Evolutionary conservation across 53 echinoderm and acorn worm species (phyloP), one percentile per base, ranked within the genome.

Genomic region (Mesocentrotus franciscanus): DNA sequence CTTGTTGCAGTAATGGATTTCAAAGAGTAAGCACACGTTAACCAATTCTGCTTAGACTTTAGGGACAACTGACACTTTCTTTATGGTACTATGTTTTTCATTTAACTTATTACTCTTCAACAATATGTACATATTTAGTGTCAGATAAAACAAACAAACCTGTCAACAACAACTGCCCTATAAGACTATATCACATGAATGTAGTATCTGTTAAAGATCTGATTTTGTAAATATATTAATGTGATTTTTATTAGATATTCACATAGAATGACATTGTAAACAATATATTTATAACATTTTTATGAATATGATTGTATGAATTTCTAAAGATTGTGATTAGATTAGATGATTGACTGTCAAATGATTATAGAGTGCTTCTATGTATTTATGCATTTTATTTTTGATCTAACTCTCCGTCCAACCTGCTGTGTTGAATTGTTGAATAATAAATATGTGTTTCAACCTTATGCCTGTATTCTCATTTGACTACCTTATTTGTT

Each of bases 1-100:
- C n/a, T 26, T 87, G 58, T 27, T 27, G 58, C 17, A 57, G 58
- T 87, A 87, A 87, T 87, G 87, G 87, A 27, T 87, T 87, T 27
- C 58, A n/a, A n/a, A 87, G 18, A 29, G 39, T 26, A 85, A 57
- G 58, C 58, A 85, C 85, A 85, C 56, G 17, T 58, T 1, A 35
- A 79, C 34, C 39, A 85, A 85, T n/a, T 85, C 57, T n/a, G 10
- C 42, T 36, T 13, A 36, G 20, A 81, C 83, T 22, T 2, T 39
- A 39, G 32, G 74, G 74, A 74, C 74, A 30, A 32, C 29, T 32
- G 32, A 74, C 74, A 74, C 74, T 27, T 74, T 74, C 17, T 66
- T 66, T 66, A 66, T 66, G 66, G 22, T 11, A 66, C 22, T 16
- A 2, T 42, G 84, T 42, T 84, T 84, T 16, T 84, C 49, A 84